Conservation (phyloP, 64 coral and sea anemone genomes). For the Montipora capricornis region DNA sequence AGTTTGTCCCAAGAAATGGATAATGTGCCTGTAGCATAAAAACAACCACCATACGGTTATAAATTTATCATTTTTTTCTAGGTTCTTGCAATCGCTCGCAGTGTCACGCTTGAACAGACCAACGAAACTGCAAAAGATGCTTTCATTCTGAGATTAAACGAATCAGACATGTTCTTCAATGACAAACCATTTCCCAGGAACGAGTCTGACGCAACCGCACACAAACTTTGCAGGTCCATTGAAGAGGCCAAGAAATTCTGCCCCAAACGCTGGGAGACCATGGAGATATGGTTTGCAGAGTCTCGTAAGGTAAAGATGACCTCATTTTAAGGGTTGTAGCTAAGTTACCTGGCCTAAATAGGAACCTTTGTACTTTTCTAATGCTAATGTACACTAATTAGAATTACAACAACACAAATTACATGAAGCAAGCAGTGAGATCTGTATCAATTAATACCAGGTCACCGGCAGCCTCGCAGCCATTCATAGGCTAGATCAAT, state of each 20-base stretch:
- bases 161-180: conserved; percentile 82
- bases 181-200: conserved; percentile 62
- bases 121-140: conserved; percentile 75
- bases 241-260: conserved; percentile 80
- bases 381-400: too few relatives aligned
- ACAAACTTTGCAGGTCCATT: conserved; percentile 43
- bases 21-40: too few relatives aligned
- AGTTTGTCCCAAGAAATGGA: too few relatives aligned
- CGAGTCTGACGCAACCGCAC: conserved; percentile 55
- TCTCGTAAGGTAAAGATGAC: conserved; percentile 53
- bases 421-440: too few relatives aligned
- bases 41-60: too few relatives aligned
- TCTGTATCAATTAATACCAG: too few relatives aligned
- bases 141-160: conserved; percentile 78
- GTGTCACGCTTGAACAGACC: conserved; percentile 5
- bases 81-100: conserved; percentile 67
- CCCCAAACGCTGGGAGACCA: conserved; percentile 81
- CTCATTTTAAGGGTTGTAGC: not conserved
- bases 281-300: conserved; percentile 85
- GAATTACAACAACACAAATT: too few relatives aligned
- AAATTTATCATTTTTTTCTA: not conserved
- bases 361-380: too few relatives aligned
- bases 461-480: too few relatives aligned
- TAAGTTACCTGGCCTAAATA: too few relatives aligned
- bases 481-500: too few relatives aligned